Conservation (phyloP, 1,140 invertebrate genomes). For the Rhyacophila brunnea region DNA sequence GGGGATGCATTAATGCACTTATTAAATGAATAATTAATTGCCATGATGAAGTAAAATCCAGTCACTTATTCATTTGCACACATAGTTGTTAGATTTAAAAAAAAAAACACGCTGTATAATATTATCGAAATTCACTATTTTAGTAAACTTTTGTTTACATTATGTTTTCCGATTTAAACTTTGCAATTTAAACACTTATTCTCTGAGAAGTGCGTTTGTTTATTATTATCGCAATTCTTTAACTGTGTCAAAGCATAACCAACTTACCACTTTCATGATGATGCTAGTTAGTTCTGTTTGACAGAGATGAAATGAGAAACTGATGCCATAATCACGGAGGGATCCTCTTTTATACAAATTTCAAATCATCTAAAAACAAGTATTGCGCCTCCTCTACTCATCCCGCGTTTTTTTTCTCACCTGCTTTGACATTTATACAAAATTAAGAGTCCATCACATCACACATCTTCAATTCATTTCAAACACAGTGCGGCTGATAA, state of each 20-base stretch:
- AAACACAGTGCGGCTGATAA: no score
- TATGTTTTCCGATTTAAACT: no score
- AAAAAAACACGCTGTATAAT: no score
- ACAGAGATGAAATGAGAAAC: constrained; percentile 28
- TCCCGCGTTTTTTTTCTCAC: constrained; percentile 25
- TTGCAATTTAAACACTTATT: neutral
- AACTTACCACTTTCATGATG: constrained; percentile 34
- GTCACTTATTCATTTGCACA: neutral
- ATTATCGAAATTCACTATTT: no score
- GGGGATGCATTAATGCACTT: no score
- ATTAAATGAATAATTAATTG: neutral
- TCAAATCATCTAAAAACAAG: constrained; percentile 32
- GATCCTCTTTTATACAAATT: constrained; percentile 33
- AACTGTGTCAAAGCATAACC: neutral
- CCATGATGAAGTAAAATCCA: neutral
- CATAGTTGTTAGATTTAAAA: neutral
- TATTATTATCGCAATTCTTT: neutral
- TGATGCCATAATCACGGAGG: constrained; percentile 27
- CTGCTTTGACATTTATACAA: constrained; percentile 33
- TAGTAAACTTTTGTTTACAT: no score
- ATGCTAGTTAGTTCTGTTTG: constrained; percentile 24
- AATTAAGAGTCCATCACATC: constrained; percentile 24
- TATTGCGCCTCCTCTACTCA: constrained; percentile 29
- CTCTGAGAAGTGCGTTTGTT: neutral
- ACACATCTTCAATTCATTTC: neutral